phyloP scores from a whole-genome alignment of 1,140 invertebrate genomes.

The Babylonia areolata region DNA sequence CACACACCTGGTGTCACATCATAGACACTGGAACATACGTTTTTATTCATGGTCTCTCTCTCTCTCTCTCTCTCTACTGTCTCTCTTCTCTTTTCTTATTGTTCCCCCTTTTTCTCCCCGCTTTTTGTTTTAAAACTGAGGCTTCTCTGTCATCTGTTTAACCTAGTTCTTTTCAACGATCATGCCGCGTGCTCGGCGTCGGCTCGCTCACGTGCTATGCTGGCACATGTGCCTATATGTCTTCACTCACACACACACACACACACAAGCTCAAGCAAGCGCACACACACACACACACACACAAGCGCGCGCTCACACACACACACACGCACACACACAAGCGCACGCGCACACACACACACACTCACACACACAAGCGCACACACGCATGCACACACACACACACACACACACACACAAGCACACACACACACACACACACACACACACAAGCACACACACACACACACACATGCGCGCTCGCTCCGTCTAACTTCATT shows the following conservation, averaged over 20 bases:
- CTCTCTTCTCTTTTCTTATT: too few relatives aligned
- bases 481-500: too few relatives aligned
- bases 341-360: neutral
- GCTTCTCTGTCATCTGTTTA: too few relatives aligned
- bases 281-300: neutral
- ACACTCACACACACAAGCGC: neutral
- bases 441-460: neutral
- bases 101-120: neutral
- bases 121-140: too few relatives aligned
- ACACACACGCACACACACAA: neutral
- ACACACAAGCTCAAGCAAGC: too few relatives aligned
- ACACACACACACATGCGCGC: neutral
- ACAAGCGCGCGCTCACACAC: neutral
- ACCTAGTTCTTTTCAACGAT: too few relatives aligned
- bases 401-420: neutral
- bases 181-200: too few relatives aligned
- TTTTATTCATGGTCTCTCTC: neutral
- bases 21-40: too few relatives aligned
- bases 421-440: conserved; percentile 1
- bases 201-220: neutral
- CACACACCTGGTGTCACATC: too few relatives aligned
- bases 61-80: neutral
- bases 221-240: neutral
- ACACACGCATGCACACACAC: neutral
- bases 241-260: neutral